These are phyloP conservation scores for Timema podura DNA, from an alignment of 2,888 invertebrate species.

Conservation along the genomic window DNA sequence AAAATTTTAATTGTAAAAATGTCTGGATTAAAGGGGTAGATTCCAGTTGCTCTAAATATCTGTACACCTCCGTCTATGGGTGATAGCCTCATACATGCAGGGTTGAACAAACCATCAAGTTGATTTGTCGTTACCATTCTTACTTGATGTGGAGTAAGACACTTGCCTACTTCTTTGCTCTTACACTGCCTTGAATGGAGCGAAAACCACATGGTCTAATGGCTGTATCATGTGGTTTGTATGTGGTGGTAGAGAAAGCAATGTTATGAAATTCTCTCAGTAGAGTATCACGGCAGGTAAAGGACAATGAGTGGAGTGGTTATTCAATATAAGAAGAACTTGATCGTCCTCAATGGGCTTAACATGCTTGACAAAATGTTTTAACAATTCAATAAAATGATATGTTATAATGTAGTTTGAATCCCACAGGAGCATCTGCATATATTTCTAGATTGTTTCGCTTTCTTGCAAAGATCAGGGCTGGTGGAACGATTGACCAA, in stretches of 20 bases:
- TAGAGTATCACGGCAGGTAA: slow-evolving; percentile 28
- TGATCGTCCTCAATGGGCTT: slow-evolving; percentile 30
- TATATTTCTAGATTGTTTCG: slow-evolving; percentile 27
- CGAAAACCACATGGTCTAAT: slow-evolving; percentile 23
- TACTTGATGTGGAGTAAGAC: slow-evolving; percentile 5
- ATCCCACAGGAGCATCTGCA: slow-evolving; percentile 28
- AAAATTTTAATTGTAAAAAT: slow-evolving; percentile 10
- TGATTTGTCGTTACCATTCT: neutral
- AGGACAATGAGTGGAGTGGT: slow-evolving; percentile 29
- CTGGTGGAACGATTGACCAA: slow-evolving; percentile 28
- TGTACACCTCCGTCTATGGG: slow-evolving; percentile 5
- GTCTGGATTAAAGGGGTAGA: slow-evolving; percentile 14
- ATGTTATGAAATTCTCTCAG: slow-evolving; percentile 28
- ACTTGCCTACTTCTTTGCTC: slow-evolving; percentile 11
- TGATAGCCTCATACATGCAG: neutral
- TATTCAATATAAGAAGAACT: slow-evolving; percentile 30
- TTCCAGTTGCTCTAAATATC: slow-evolving; percentile 3
- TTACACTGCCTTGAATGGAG: neutral
- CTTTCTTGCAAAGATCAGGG: neutral
- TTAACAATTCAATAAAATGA: slow-evolving; percentile 30
- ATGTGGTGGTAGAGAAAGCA: slow-evolving; percentile 30
- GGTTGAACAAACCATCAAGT: slow-evolving; percentile 8
- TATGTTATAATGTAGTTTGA: slow-evolving; percentile 29
- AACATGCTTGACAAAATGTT: slow-evolving; percentile 29
- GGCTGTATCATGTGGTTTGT: slow-evolving; percentile 30